Conservation (phyloP, 2,888 invertebrate species). For the Phengaris arion region DNA sequence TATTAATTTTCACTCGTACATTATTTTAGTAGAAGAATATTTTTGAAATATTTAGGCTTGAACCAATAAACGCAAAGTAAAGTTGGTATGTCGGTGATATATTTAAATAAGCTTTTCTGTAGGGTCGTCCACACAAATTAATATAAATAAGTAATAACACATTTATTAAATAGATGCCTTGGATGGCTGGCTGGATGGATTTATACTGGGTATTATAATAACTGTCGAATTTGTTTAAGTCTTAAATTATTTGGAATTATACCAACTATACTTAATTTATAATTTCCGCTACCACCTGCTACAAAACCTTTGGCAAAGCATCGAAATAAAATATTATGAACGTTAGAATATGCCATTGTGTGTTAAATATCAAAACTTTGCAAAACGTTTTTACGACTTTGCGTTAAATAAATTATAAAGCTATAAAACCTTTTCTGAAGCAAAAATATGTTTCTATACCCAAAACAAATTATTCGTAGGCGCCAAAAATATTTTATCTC, state of each 20-base stretch:
- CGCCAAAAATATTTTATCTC: constrained; percentile 29
- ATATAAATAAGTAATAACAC: too few relatives aligned
- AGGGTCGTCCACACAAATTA: too few relatives aligned
- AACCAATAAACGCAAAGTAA: too few relatives aligned
- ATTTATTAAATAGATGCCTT: too few relatives aligned
- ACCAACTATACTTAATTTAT: too few relatives aligned
- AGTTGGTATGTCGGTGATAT: too few relatives aligned
- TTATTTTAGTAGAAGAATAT: background rate
- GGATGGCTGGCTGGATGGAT: too few relatives aligned
- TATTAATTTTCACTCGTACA: background rate
- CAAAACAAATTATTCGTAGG: constrained; percentile 27
- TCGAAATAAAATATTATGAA: background rate
- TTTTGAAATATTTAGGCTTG: background rate
- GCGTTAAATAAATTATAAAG: constrained; percentile 24
- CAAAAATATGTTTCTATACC: constrained; percentile 19
- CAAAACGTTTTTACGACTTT: background rate
- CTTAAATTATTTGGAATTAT: too few relatives aligned
- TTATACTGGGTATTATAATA: too few relatives aligned
- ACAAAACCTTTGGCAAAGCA: background rate
- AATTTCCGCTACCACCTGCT: too few relatives aligned
- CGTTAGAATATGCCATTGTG: background rate
- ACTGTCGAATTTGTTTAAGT: too few relatives aligned
- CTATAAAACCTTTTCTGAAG: constrained; percentile 11
- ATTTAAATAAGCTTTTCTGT: too few relatives aligned
- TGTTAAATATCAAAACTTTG: background rate